phyloP scores from a whole-genome alignment of 2,797 vertebrate species.

The Alosa sapidissima region DNA sequence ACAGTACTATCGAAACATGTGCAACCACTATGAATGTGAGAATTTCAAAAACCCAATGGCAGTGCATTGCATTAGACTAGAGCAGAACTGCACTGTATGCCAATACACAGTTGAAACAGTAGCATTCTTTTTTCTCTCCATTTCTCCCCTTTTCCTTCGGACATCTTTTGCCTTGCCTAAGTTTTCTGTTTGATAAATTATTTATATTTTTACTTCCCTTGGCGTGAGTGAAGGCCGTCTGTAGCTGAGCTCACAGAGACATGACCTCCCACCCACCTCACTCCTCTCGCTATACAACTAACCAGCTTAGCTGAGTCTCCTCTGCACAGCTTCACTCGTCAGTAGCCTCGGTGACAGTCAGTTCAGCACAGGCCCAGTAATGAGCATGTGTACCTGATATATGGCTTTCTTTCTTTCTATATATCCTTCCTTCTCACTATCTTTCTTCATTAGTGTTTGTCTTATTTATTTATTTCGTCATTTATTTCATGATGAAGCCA shows the following conservation, averaged over 20 bases:
- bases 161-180: background rate
- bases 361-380: background rate
- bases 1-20: background rate
- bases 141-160: background rate
- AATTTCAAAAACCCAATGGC: background rate
- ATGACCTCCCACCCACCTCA: background rate
- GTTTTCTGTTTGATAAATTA: background rate
- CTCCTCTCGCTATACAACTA: background rate
- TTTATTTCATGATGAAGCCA: background rate
- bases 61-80: background rate
- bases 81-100: background rate
- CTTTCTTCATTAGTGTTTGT: background rate
- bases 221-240: background rate
- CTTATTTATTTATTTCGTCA: background rate
- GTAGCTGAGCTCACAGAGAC: slow-evolving; percentile 1
- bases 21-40: background rate
- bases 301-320: background rate
- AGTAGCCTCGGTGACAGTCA: background rate
- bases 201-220: background rate
- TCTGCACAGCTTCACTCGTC: background rate
- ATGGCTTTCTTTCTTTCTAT: background rate
- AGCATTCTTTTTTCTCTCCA: background rate
- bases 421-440: background rate
- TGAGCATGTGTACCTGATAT: background rate
- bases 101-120: background rate